Conservation (phyloP, 2,797 vertebrate genomes). For the Hoplostethus mediterraneus region DNA sequence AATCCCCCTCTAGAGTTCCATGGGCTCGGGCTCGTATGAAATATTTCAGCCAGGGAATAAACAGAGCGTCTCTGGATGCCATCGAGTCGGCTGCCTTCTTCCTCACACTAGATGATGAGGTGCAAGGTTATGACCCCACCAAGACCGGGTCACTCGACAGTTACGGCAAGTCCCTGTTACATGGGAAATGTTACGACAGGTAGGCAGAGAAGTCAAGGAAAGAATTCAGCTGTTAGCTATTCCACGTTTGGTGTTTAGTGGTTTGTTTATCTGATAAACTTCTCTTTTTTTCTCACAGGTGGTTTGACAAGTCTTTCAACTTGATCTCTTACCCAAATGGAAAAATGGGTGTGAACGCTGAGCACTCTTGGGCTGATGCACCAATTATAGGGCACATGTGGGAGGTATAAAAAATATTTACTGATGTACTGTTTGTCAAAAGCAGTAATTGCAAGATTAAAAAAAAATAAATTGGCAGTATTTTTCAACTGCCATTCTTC, state of each 20-base stretch:
- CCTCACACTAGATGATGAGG: slow-evolving; percentile 89
- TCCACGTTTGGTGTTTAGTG: background rate
- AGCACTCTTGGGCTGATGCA: slow-evolving; percentile 96
- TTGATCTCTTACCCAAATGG: slow-evolving; percentile 92
- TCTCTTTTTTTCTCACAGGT: slow-evolving; percentile 78
- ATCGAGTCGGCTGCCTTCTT: slow-evolving; percentile 94
- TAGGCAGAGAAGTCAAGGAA: slow-evolving; percentile 16
- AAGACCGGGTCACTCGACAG: slow-evolving; percentile 84
- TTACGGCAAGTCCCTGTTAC: slow-evolving; percentile 94
- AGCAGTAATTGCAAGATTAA: background rate
- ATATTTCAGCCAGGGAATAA: slow-evolving; percentile 88
- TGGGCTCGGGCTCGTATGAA: slow-evolving; percentile 91
- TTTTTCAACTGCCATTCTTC: background rate
- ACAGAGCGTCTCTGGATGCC: slow-evolving; percentile 87
- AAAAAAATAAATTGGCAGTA: background rate
- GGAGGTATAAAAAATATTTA: slow-evolving; percentile 86
- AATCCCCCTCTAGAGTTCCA: slow-evolving; percentile 79
- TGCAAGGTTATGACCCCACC: slow-evolving; percentile 80
- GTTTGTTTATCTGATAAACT: background rate
- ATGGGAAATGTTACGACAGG: slow-evolving; percentile 95
- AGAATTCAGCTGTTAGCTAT: background rate
- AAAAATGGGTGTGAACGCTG: slow-evolving; percentile 91
- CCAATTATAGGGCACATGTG: slow-evolving; percentile 95
- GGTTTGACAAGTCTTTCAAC: slow-evolving; percentile 97
- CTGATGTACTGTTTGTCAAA: background rate